Evolutionary conservation across 30 jellyfish, hydroid and myxozoan species (phyloP).

Genomic region (Cassiopea xamachana): DNA sequence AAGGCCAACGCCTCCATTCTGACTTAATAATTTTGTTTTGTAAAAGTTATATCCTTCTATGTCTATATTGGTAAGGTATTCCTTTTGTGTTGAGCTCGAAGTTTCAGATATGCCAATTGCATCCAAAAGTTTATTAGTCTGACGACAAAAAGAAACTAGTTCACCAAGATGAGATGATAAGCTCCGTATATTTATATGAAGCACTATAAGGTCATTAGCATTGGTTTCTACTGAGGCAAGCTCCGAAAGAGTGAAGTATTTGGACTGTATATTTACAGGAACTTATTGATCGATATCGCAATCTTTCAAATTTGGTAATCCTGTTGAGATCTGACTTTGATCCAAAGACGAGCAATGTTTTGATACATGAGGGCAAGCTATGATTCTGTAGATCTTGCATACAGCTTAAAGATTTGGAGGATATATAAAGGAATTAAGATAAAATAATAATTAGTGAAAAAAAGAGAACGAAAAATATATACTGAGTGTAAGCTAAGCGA

Average conservation of each 20-base stretch:
- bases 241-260: not conserved
- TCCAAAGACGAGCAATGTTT: conserved; percentile 7
- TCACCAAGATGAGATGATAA: conserved; percentile 26
- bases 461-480: not conserved
- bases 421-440: not conserved
- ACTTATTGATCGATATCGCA: not conserved
- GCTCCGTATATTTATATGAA: conserved; percentile 36
- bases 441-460: no score
- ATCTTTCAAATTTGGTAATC: conserved; percentile 6
- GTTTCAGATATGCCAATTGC: conserved; percentile 27
- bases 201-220: not conserved
- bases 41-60: conserved; percentile 19
- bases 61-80: conserved; percentile 1
- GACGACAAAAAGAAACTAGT: not conserved
- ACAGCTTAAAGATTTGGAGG: not conserved
- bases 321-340: conserved; percentile 12
- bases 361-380: conserved; percentile 37
- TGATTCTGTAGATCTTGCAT: conserved; percentile 17
- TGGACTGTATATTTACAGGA: not conserved
- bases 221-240: not conserved
- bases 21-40: conserved; percentile 13
- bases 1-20: conserved; percentile 39
- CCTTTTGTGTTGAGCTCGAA: conserved; percentile 16
- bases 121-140: not conserved
- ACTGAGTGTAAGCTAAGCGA: not conserved